Evolutionary conservation across 2,113 vertebrate species (phyloP).

Genomic region (Chrysemys picta): DNA sequence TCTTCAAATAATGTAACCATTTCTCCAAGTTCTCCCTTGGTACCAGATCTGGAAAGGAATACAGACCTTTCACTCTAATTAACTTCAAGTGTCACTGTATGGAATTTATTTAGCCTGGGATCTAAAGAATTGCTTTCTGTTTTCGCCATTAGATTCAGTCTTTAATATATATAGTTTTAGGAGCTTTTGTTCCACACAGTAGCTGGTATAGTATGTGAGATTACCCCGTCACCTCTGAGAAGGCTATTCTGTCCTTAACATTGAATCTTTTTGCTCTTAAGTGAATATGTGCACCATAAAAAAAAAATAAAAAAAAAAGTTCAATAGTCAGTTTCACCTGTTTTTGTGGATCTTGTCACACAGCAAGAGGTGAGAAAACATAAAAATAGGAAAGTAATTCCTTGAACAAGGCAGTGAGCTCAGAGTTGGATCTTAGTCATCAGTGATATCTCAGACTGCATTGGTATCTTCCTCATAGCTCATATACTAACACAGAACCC

Average conservation of each 20-base stretch:
- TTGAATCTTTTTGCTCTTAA: neutral
- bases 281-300: neutral
- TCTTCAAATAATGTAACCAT: constrained; percentile 88
- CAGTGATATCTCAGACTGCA: constrained; percentile 73
- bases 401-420: constrained; percentile 51
- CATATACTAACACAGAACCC: neutral
- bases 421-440: constrained; percentile 86
- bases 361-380: neutral
- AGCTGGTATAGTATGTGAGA: neutral
- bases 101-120: neutral
- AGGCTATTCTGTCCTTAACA: neutral
- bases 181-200: neutral
- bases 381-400: neutral
- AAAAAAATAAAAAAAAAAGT: neutral
- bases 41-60: constrained; percentile 85
- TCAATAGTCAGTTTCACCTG: neutral
- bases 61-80: neutral
- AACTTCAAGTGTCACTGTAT: neutral
- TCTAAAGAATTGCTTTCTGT: neutral
- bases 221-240: neutral
- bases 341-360: neutral
- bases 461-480: constrained; percentile 78
- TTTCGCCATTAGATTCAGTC: neutral
- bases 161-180: neutral
- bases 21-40: constrained; percentile 88